phyloP scores from a whole-genome alignment of 1,140 invertebrate species.

The Drosophila varians region DNA sequence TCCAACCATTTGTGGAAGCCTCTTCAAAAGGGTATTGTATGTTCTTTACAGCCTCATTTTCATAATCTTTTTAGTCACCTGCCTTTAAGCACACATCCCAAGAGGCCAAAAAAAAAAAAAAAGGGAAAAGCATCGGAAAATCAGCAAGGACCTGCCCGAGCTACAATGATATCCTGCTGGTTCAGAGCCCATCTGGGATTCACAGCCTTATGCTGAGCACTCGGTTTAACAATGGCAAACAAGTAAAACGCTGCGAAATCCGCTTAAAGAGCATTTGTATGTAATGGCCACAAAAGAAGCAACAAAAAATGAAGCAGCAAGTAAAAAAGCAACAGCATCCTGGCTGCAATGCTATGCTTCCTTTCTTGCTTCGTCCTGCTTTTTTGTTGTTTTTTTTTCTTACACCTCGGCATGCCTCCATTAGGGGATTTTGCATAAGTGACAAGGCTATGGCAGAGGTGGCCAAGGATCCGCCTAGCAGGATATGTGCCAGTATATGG shows the following conservation, averaged over 20 bases:
- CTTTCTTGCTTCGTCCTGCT: slow-evolving; percentile 4
- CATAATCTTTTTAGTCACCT: slow-evolving; percentile 4
- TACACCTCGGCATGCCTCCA: slow-evolving; percentile 68
- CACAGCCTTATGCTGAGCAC: slow-evolving; percentile 68
- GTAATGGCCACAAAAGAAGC: slow-evolving; percentile 59
- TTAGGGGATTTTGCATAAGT: slow-evolving; percentile 79
- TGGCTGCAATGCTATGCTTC: slow-evolving; percentile 37
- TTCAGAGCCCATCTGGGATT: slow-evolving; percentile 30
- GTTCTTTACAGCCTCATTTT: background rate
- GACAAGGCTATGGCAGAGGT: slow-evolving; percentile 49
- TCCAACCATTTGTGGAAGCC: background rate
- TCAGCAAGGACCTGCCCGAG: slow-evolving; percentile 9
- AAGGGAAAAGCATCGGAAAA: background rate
- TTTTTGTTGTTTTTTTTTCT: slow-evolving; percentile 55
- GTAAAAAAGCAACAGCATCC: slow-evolving; percentile 45
- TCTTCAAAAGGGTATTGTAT: background rate
- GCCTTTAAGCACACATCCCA: slow-evolving; percentile 15
- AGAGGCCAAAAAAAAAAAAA: background rate
- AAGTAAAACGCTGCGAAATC: slow-evolving; percentile 75
- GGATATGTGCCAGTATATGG: slow-evolving; percentile 18
- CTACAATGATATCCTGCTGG: slow-evolving; percentile 33
- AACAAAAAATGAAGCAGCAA: slow-evolving; percentile 14
- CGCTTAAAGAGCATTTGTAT: slow-evolving; percentile 81
- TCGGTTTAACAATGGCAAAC: slow-evolving; percentile 81
- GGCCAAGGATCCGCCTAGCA: slow-evolving; percentile 20